phyloP scores from a whole-genome alignment of 2,888 invertebrate species.

The Yponomeuta evonymella region DNA sequence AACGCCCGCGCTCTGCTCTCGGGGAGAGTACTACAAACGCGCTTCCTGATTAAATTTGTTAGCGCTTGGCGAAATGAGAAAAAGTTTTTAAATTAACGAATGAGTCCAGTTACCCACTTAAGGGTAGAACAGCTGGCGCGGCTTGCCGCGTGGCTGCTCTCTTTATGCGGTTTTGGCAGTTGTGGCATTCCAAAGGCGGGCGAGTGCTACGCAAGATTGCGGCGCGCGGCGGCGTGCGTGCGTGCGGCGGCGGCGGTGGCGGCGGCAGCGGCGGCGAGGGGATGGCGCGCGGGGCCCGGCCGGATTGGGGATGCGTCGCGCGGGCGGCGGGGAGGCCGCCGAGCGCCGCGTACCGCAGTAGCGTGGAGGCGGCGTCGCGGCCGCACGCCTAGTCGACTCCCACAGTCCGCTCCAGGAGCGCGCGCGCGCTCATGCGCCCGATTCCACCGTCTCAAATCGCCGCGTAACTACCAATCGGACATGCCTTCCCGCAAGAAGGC shows the following conservation, averaged over 20 bases:
- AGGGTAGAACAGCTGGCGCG: not conserved
- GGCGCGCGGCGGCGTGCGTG: conserved; percentile 63
- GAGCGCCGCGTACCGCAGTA: conserved; percentile 70
- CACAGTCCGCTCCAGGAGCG: conserved; percentile 15
- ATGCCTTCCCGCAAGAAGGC: conserved; percentile 20
- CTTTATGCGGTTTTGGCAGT: conserved; percentile 43
- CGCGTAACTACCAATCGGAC: conserved; percentile 19
- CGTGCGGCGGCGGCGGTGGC: conserved; percentile 35
- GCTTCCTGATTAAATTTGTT: too few relatives aligned
- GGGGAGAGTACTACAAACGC: too few relatives aligned
- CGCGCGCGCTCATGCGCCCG: conserved; percentile 22
- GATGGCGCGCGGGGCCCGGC: conserved; percentile 25
- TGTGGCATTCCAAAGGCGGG: conserved; percentile 38
- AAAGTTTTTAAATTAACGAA: too few relatives aligned
- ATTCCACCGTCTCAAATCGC: conserved; percentile 18
- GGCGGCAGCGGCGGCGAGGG: conserved; percentile 30
- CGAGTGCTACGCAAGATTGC: conserved; percentile 62
- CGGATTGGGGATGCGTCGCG: conserved; percentile 32
- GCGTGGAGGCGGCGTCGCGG: conserved; percentile 69
- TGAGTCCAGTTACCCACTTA: too few relatives aligned
- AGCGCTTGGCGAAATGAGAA: too few relatives aligned
- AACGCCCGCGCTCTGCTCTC: too few relatives aligned
- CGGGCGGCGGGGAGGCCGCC: conserved; percentile 29
- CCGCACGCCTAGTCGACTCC: conserved; percentile 49
- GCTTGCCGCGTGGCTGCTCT: conserved; percentile 25